phyloP scores from a whole-genome alignment of 2,888 invertebrate species.

The Eurytoma californica region DNA sequence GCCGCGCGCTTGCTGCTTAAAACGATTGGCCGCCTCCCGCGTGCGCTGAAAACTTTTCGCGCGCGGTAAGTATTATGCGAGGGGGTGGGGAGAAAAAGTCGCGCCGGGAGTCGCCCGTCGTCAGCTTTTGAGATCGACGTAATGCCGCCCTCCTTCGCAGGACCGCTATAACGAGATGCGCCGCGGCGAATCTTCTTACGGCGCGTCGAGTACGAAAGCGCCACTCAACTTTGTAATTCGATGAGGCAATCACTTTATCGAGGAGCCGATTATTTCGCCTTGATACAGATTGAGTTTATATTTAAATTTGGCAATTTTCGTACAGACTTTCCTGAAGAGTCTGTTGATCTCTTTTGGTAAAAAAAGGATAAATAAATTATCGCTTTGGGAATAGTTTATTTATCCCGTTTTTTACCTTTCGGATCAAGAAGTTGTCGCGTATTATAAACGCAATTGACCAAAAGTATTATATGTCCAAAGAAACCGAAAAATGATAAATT shows the following conservation, averaged over 20 bases:
- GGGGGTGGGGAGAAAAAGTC: neutral
- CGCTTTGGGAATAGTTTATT: too few relatives aligned
- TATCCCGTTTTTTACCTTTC: too few relatives aligned
- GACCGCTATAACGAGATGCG: slow-evolving; percentile 50
- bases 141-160: slow-evolving; percentile 56
- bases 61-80: neutral
- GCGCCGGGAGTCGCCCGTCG: neutral
- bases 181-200: slow-evolving; percentile 61
- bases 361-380: too few relatives aligned
- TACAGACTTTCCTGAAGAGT: slow-evolving; percentile 18
- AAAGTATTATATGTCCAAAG: too few relatives aligned
- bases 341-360: neutral
- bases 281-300: slow-evolving; percentile 68
- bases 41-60: slow-evolving; percentile 10
- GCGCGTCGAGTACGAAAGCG: slow-evolving; percentile 64
- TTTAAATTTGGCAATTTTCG: slow-evolving; percentile 55
- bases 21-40: slow-evolving; percentile 58
- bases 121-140: slow-evolving; percentile 64
- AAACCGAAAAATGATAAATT: too few relatives aligned
- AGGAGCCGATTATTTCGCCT: slow-evolving; percentile 57
- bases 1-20: slow-evolving; percentile 58
- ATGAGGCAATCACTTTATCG: slow-evolving; percentile 68
- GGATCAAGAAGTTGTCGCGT: too few relatives aligned
- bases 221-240: slow-evolving; percentile 72
- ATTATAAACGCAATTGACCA: too few relatives aligned